These are phyloP conservation scores for Corvus hawaiiensis DNA, from an alignment of 2,113 vertebrate species.

Conservation along the genomic window DNA sequence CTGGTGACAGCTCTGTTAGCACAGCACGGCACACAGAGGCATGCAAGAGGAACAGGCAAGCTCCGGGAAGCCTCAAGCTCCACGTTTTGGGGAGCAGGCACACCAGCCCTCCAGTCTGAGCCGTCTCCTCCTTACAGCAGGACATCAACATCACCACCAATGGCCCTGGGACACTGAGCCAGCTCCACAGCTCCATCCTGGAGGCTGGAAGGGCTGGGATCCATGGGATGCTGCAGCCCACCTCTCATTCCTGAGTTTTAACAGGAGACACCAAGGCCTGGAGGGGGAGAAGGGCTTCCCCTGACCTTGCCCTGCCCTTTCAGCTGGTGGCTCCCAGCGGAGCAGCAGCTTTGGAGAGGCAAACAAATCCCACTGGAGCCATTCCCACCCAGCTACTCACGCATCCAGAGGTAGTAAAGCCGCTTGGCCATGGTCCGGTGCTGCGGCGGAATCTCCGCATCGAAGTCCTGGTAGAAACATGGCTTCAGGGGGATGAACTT, in stretches of 20 bases:
- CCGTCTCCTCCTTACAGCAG: neutral
- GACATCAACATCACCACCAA: neutral
- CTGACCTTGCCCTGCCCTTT: neutral
- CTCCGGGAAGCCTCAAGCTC: neutral
- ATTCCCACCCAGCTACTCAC: slow-evolving; percentile 75
- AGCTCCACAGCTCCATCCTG: neutral
- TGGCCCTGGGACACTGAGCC: neutral
- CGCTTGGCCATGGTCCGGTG: slow-evolving; percentile 92
- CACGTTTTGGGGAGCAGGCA: neutral
- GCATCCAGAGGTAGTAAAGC: slow-evolving; percentile 97
- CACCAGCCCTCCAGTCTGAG: neutral
- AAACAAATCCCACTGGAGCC: neutral
- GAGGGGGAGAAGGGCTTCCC: neutral
- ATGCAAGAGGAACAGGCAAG: slow-evolving; percentile 37
- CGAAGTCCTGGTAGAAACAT: slow-evolving; percentile 98
- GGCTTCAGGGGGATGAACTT: slow-evolving; percentile 93
- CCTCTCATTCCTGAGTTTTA: neutral
- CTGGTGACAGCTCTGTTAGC: slow-evolving; percentile 27
- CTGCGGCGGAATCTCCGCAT: slow-evolving; percentile 91
- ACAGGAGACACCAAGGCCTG: neutral
- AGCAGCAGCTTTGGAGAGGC: neutral
- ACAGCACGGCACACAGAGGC: slow-evolving; percentile 33
- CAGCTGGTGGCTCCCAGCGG: neutral
- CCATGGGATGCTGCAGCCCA: neutral
- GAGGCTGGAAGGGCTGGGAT: neutral